These are phyloP conservation scores for Platorchestia sp. DNA, from an alignment of 1,140 invertebrate genomes.

Conservation along the genomic window DNA sequence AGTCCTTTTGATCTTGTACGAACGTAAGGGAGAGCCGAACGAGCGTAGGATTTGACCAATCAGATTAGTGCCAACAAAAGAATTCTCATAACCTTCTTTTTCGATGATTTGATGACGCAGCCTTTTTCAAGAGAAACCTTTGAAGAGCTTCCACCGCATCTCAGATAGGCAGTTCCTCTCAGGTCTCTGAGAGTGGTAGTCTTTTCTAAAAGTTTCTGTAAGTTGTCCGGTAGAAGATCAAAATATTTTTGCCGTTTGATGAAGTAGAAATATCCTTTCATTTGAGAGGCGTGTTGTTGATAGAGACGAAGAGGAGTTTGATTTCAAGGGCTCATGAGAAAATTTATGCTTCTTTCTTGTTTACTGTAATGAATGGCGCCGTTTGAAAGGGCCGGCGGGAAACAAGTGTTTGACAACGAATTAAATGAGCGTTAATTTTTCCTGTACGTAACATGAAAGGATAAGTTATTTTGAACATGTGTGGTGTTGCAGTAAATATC, in stretches of 20 bases:
- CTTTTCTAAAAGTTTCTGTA: background rate
- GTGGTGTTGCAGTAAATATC: no score
- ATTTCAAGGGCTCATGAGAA: background rate
- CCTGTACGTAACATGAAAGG: background rate
- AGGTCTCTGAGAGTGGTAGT: background rate
- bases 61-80: slow-evolving; percentile 18
- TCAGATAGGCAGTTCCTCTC: background rate
- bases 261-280: background rate
- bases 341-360: background rate
- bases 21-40: background rate
- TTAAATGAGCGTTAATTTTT: background rate
- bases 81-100: slow-evolving; percentile 19
- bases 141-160: background rate
- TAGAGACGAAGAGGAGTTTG: background rate
- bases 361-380: background rate
- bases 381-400: background rate
- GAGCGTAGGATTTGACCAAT: background rate
- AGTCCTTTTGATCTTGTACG: background rate
- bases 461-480: no score
- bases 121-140: background rate
- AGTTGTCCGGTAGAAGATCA: background rate
- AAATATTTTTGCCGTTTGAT: slow-evolving; percentile 10
- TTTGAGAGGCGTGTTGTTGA: background rate
- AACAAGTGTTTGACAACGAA: background rate
- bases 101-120: background rate